Conservation (phyloP, 2,888 invertebrate genomes). For the Drosophila algonquin region DNA sequence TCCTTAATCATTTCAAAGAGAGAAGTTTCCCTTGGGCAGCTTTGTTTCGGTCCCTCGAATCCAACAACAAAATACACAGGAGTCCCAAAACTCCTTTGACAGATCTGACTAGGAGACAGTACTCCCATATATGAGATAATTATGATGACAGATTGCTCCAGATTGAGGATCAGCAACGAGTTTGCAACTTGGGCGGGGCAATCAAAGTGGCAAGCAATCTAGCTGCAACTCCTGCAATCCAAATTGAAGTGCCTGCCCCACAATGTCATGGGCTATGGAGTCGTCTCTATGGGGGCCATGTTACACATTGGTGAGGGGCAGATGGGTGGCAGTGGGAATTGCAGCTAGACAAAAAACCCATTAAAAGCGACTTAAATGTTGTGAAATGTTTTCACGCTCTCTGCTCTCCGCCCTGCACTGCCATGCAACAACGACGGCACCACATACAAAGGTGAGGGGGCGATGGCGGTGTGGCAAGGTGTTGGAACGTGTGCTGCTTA, state of each 20-base stretch:
- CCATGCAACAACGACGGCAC: slow-evolving; percentile 4
- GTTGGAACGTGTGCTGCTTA: slow-evolving; percentile 53
- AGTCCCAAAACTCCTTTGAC: not conserved
- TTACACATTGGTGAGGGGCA: slow-evolving; percentile 8
- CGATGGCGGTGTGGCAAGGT: slow-evolving; percentile 1
- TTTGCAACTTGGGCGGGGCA: slow-evolving; percentile 30
- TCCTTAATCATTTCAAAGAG: no score
- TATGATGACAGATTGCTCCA: slow-evolving; percentile 40
- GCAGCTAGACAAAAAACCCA: slow-evolving; percentile 63
- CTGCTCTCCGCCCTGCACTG: slow-evolving; percentile 11
- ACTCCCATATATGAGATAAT: slow-evolving; percentile 9
- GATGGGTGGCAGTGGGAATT: slow-evolving; percentile 2
- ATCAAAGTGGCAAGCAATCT: slow-evolving; percentile 43
- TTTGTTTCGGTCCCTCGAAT: no score
- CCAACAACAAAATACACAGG: no score
- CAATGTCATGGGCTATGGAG: slow-evolving; percentile 35
- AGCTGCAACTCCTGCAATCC: slow-evolving; percentile 28
- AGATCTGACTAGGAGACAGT: not conserved
- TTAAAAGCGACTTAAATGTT: slow-evolving; percentile 62
- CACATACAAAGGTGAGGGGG: not conserved
- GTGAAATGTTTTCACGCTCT: slow-evolving; percentile 48
- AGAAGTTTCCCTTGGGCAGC: no score
- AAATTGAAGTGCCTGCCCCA: slow-evolving; percentile 38
- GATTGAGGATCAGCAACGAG: slow-evolving; percentile 7
- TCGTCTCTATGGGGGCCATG: slow-evolving; percentile 12